phyloP scores from a whole-genome alignment of 2,797 vertebrate genomes.

The Syngnathus acus region DNA sequence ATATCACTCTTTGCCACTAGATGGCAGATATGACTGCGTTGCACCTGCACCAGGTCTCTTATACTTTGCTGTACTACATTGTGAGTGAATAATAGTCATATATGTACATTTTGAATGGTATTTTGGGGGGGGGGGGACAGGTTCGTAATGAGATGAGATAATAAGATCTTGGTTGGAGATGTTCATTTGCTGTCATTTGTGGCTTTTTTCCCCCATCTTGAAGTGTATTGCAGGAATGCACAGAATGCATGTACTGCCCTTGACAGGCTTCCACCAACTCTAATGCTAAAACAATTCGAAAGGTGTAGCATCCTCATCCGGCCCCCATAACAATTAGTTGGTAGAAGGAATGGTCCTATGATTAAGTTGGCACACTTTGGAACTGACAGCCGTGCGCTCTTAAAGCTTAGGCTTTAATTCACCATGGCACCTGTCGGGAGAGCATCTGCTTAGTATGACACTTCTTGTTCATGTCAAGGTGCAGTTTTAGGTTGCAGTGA shows the following conservation, averaged over 20 bases:
- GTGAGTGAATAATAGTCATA: too few species aligned
- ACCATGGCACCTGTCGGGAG: constrained; percentile 29
- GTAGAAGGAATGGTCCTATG: constrained; percentile 55
- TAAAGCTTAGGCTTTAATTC: constrained; percentile 19
- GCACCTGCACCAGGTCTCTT: too few species aligned
- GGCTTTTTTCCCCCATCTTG: too few species aligned
- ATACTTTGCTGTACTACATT: too few species aligned
- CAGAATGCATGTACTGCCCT: constrained; percentile 24
- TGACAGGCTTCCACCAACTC: constrained; percentile 33
- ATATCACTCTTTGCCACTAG: too few species aligned
- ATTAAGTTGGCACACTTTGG: constrained; percentile 24
- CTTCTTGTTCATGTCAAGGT: background rate
- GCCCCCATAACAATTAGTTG: constrained; percentile 51
- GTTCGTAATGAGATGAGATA: too few species aligned
- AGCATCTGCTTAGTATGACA: background rate
- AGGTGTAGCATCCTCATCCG: constrained; percentile 39
- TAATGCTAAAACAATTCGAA: constrained; percentile 46
- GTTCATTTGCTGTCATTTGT: too few species aligned
- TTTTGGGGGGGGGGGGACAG: too few species aligned
- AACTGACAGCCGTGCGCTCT: constrained; percentile 38
- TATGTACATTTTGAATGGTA: too few species aligned
- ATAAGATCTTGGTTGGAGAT: too few species aligned
- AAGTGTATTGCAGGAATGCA: background rate
- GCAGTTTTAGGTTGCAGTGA: background rate
- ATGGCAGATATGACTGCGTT: too few species aligned